Evolutionary conservation across 2,888 invertebrate genomes (phyloP).

Genomic region (Punctoribates punctum): DNA sequence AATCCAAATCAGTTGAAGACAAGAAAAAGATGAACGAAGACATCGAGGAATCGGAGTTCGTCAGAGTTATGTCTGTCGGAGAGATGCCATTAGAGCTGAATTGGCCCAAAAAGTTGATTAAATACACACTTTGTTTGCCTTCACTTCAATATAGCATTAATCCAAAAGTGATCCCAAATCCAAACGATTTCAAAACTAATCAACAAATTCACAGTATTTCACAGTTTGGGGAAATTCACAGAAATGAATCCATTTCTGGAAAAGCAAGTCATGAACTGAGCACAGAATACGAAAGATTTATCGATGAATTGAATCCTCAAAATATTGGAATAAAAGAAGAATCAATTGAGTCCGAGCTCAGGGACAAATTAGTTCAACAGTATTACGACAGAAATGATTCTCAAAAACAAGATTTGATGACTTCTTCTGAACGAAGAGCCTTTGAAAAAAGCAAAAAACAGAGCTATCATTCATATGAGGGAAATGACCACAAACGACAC

Average conservation of each 20-base stretch:
- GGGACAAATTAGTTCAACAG: not conserved
- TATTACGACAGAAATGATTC: not conserved
- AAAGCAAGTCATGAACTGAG: not conserved
- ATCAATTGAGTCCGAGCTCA: not conserved
- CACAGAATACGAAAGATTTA: slow-evolving; percentile 31
- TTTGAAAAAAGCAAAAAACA: slow-evolving; percentile 38
- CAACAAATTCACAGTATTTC: not conserved
- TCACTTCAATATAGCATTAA: slow-evolving; percentile 31
- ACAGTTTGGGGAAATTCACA: not conserved
- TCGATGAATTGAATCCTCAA: slow-evolving; percentile 24
- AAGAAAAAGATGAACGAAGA: slow-evolving; percentile 5
- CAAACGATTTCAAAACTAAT: not conserved
- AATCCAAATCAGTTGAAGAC: slow-evolving; percentile 21
- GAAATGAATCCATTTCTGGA: not conserved
- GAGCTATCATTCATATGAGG: slow-evolving; percentile 19
- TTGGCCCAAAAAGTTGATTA: slow-evolving; percentile 29
- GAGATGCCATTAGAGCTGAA: slow-evolving; percentile 8
- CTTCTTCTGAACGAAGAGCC: slow-evolving; percentile 27
- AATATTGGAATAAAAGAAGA: not conserved
- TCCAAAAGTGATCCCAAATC: not conserved
- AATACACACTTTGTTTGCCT: slow-evolving; percentile 32
- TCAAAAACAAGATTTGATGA: slow-evolving; percentile 11
- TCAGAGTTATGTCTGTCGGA: slow-evolving; percentile 4
- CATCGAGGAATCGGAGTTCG: not conserved
- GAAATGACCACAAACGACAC: not conserved